Percentiles rank a stretch among this genome's conserved stretches.
These are phyloP conservation scores for Butorides virescens DNA, from an alignment of 2,113 vertebrate species.

Conservation along the genomic window DNA sequence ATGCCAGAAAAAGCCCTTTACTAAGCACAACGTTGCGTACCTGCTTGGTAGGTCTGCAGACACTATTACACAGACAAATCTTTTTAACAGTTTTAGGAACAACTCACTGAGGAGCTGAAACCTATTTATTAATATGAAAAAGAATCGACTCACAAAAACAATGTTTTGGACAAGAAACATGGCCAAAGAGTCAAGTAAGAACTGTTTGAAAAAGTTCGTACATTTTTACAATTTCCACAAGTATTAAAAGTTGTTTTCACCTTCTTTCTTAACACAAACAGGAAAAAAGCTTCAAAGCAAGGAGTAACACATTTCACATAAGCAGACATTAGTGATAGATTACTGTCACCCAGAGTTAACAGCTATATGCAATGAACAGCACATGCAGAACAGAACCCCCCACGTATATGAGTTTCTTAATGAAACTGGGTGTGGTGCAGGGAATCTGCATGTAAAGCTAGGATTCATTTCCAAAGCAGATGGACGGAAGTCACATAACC, in stretches of 20 bases:
- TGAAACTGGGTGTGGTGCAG: accelerated
- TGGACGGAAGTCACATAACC: neutral
- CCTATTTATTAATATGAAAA: neutral
- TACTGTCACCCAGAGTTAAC: neutral
- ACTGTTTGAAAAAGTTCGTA: neutral
- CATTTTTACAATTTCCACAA: neutral
- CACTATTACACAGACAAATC: neutral
- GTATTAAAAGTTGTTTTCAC: neutral
- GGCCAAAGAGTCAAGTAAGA: neutral
- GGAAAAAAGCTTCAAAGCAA: neutral
- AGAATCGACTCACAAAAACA: neutral
- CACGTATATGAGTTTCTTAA: neutral
- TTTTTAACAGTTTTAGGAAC: neutral
- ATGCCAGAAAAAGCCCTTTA: neutral
- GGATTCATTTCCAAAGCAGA: neutral
- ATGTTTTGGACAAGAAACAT: neutral
- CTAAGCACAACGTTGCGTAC: neutral
- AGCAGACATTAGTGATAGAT: neutral
- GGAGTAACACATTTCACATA: neutral
- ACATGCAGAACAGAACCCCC: neutral
- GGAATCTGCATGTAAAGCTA: neutral
- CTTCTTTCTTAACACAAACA: neutral
- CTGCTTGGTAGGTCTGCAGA: neutral
- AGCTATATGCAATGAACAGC: neutral
- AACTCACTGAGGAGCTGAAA: neutral